Evolutionary conservation across 2,888 invertebrate genomes (phyloP), one percentile per base, ranked within the genome.

Genomic region (Xestobium rufovillosum): DNA sequence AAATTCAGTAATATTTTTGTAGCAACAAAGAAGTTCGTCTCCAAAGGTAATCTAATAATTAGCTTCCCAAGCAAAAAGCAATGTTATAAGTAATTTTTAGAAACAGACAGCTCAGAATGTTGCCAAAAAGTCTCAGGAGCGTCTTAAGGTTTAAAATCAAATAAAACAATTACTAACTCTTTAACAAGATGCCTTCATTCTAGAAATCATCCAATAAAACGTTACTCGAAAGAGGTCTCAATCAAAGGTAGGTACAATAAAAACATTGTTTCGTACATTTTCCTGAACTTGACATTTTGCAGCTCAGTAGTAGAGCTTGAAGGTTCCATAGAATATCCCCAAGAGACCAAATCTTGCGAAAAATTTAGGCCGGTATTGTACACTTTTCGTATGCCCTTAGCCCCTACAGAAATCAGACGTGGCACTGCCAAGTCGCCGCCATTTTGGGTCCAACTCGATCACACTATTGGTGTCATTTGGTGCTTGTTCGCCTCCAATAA

Each of bases 401-500:
- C 46, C 6, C 38, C 45, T 3, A 41, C 43, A 14, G 40, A 51
- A 3, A 47, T 48, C 2, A 50, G 48, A 31, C 38, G 54, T 3
- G 45, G 53, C 12, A 41, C 39, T 3, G 56, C 59, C 2, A 52
- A 51, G 45, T 55, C 58, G 38, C 67, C 67, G 2, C 67, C 67
- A 1, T 63, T 61, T 42, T 55, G 62, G 42, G 28, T 66, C 3
- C 60, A 62, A 27, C 43, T 68, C 14, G 68, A 68, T 44, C 67
- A 68, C 40, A 52, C 63, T 1, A 55, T 68, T 11, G 64, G 66
- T 1, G 67, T 68, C 2, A 52, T 68, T 32, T 68, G 67, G 68
- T 53, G 55, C 39, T 42, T 68, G 15, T 68, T 66, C 48, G 58
- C 58, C 13, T 45, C 42, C 6, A 47, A 56, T 11, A 45, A 50